Base-by-base conservation (phyloP, 2,888 invertebrate species). In the Acleris laterana region DNA sequence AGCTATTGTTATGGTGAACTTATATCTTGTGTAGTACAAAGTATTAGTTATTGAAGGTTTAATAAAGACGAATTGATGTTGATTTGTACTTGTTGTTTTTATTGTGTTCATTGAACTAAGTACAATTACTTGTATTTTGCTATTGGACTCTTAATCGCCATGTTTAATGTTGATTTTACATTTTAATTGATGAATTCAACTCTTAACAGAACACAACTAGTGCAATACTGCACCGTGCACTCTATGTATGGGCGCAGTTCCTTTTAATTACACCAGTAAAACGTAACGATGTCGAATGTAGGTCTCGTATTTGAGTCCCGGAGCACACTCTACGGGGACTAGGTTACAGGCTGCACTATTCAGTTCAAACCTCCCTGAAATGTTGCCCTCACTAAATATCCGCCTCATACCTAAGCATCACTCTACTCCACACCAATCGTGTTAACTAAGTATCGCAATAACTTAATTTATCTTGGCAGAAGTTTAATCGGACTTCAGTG, bases 21-120 rank as follows among this genome's bases (percentile, higher is more conserved):
- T 87, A 89, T 89, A 85, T 91, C 90, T 88, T 85, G 89, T 85
- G 89, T 92, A 90, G 92, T 90, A 91, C 88, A 90, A 90, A 89
- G 75, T 81, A 86, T 87, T 88, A 89, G 84, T 87, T 87, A 86
- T 80, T 76, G 84, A 86, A 88, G 84, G 77, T 83, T 87, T 82
- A 93, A 92, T 93, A 93, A 92, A 93, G 92, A 93, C 92, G 90
- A 84, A 84, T 92, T 84, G 90, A 90, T 92, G 92, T 92, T 93
- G 76, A 72, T 42, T 55, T 64, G 42, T 55, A 53, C 25, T 53
- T 53, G 17, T 55, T 32, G 50, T 50, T 55, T 60, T 58, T 55
- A 42, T 38, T 38, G 32, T 11, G 32, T 32, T 32, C 2, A 11
- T 32, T 32, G 32, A 32, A 11, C 11, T 25, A 25, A 1, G 6